Evolutionary conservation across 2,888 invertebrate genomes (phyloP), one percentile per base, ranked within the genome.

Genomic region (Ophraella communa): DNA sequence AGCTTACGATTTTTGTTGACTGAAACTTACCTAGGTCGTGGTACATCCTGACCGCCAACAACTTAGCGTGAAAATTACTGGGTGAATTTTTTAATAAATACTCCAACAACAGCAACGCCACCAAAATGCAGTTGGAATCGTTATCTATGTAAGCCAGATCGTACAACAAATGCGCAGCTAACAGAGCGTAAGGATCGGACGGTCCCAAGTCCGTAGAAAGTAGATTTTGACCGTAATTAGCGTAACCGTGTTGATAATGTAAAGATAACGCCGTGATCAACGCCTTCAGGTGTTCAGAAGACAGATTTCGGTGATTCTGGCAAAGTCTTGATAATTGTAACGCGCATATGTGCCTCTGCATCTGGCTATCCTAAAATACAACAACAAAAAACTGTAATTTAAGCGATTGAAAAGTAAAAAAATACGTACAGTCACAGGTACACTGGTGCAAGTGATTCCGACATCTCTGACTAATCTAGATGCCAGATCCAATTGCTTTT

Each of bases 31-130:
- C 91, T 71, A 92, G 78, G 44, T 86, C 76, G 79, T 93, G 92
- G 80, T 96, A 96, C 18, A 94, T 86, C 73, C 91, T 90, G 59
- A 96, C 85, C 5, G 94, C 87, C 45, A 96, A 83, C 72, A 97
- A 84, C 81, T 96, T 96, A 11, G 92, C 88, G 79, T 96, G 94
- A 81, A 93, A 95, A 84, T 95, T 96, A 70, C 93, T 90, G 0
- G 94, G 92, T 74, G 95, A 95, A 73, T 88, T 86, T 54, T 87
- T 85, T 24, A 94, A 84, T 30, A 91, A 89, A 77, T 88, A 85
- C 76, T 95, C 93, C 66, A 95, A 82, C 14, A 93, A 81, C 30
- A 89, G 86, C 3, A 92, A 80, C 0, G 90, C 91, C 66, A 88
- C 87, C 18, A 89, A 81, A 5, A 90, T 79, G 0, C 87, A 86